Evolutionary conservation across 1,140 invertebrate species (phyloP).

Genomic region (Drosophila serrata): DNA sequence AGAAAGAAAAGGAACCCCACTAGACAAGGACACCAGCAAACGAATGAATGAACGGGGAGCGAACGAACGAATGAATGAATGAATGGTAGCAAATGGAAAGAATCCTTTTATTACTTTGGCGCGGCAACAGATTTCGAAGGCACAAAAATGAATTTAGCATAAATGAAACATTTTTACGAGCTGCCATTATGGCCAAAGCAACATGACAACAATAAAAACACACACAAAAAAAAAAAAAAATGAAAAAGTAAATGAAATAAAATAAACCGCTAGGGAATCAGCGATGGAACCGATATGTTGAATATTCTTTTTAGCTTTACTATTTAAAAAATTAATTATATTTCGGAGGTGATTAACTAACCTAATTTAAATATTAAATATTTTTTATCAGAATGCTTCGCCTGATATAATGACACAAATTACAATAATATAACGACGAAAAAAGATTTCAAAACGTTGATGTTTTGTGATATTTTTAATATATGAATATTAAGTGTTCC

Average conservation of each 20-base stretch:
- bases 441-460: no score
- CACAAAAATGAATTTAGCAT: constrained; percentile 84
- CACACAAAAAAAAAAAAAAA: constrained; percentile 27
- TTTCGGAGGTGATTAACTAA: no score
- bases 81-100: constrained; percentile 57
- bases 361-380: no score
- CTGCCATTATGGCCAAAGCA: constrained; percentile 78
- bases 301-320: constrained; percentile 4
- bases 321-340: no score
- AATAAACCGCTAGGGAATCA: constrained; percentile 25
- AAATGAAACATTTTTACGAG: constrained; percentile 84
- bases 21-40: constrained; percentile 38
- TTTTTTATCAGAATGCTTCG: no score
- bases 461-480: no score
- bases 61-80: constrained; percentile 23
- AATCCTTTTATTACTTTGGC: constrained; percentile 83
- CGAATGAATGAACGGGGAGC: constrained; percentile 18
- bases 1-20: constrained; percentile 12
- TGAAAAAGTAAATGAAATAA: constrained; percentile 39
- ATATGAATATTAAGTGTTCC: no score
- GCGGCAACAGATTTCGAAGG: constrained; percentile 78
- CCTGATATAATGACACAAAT: no score
- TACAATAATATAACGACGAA: no score
- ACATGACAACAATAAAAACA: constrained; percentile 81
- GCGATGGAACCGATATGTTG: neutral